Evolutionary conservation across 2,888 invertebrate species (phyloP).

Genomic region (Spatulosminthurus flaviceps): DNA sequence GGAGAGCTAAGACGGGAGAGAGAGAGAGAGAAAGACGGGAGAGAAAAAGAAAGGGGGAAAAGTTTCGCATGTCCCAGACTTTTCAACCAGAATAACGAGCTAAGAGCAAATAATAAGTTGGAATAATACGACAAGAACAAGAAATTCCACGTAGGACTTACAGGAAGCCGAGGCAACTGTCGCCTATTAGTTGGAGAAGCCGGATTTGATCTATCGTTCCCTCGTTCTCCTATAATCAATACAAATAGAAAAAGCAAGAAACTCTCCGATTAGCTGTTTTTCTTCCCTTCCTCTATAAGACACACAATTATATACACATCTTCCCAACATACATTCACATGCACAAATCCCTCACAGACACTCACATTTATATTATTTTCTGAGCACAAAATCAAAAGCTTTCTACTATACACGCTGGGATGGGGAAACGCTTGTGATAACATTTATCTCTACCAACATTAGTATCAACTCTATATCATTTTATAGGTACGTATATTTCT

Average conservation of each 20-base stretch:
- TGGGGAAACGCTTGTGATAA: no score
- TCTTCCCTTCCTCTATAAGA: no score
- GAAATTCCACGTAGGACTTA: slow-evolving; percentile 46
- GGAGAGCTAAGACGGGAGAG: no score
- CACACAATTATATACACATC: no score
- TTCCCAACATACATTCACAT: no score
- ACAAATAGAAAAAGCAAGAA: slow-evolving; percentile 16
- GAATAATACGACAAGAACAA: slow-evolving; percentile 4
- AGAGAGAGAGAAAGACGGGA: neutral
- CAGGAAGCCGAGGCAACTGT: slow-evolving; percentile 61
- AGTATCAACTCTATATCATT: no score
- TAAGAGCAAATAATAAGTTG: slow-evolving; percentile 26
- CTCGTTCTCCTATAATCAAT: slow-evolving; percentile 48
- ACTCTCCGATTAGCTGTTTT: slow-evolving; percentile 15
- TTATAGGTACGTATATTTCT: no score
- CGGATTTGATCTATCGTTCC: slow-evolving; percentile 57
- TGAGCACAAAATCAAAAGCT: no score
- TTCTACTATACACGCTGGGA: no score
- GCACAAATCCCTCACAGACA: no score
- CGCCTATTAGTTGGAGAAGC: slow-evolving; percentile 57
- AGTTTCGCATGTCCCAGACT: neutral
- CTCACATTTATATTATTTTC: no score
- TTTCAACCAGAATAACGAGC: slow-evolving; percentile 30
- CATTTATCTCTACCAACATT: no score
- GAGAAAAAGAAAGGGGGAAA: neutral